phyloP scores from a whole-genome alignment of 2,888 invertebrate genomes.

The Polydrusus cervinus region DNA sequence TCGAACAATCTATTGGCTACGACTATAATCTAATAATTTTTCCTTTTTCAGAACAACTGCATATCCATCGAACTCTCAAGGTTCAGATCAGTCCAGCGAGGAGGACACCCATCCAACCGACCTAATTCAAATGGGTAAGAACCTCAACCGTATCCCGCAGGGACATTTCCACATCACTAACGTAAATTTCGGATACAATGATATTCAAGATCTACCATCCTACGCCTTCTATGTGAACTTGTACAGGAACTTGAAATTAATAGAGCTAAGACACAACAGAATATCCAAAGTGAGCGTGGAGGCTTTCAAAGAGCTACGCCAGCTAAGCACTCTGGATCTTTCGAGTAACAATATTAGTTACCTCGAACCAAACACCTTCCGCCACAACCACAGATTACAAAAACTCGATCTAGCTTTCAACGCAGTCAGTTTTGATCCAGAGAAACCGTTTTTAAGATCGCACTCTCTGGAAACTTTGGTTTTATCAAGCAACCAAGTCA shows the following conservation, averaged over 20 bases:
- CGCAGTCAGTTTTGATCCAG: conserved; percentile 63
- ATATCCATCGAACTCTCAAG: conserved; percentile 6
- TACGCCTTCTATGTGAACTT: conserved; percentile 64
- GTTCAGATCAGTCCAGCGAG: background rate
- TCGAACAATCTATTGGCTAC: background rate
- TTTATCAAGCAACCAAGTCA: conserved; percentile 66
- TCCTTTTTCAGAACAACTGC: conserved; percentile 15
- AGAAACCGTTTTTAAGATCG: conserved; percentile 65
- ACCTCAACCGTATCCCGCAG: conserved; percentile 61
- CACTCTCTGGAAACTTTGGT: conserved; percentile 65
- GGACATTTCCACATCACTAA: conserved; percentile 60
- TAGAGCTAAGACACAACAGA: conserved; percentile 66
- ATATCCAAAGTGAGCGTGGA: conserved; percentile 62
- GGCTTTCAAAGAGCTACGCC: conserved; percentile 66
- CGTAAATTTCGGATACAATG: conserved; percentile 66
- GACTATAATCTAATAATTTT: too few relatives aligned
- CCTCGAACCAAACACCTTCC: conserved; percentile 65
- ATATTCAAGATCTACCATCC: conserved; percentile 61
- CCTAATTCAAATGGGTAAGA: conserved; percentile 57
- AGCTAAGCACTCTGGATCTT: conserved; percentile 64
- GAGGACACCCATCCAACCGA: conserved; percentile 24
- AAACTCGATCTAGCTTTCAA: conserved; percentile 67
- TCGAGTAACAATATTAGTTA: conserved; percentile 66
- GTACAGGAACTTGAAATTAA: conserved; percentile 62
- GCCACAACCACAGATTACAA: conserved; percentile 63